phyloP scores from a whole-genome alignment of 2,888 invertebrate species.

The Stenolophus ochropezus region DNA sequence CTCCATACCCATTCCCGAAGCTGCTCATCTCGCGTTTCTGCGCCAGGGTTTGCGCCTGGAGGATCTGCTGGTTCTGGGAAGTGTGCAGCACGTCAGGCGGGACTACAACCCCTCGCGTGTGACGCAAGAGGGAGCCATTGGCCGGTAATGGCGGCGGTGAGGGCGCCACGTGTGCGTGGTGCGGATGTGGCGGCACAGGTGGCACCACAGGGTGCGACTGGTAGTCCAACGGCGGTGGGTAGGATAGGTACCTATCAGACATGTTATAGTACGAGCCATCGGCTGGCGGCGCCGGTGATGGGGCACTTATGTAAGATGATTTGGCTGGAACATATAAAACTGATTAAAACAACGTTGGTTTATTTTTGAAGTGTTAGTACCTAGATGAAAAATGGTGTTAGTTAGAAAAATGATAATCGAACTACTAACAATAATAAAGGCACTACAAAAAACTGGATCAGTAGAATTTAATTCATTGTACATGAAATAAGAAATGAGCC shows the following conservation, averaged over 20 bases:
- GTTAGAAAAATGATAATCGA: too few relatives aligned
- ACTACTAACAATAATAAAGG: too few relatives aligned
- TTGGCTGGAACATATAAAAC: conserved; percentile 73
- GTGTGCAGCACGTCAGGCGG: conserved; percentile 73
- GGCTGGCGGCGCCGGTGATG: conserved; percentile 84
- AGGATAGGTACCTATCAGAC: conserved; percentile 87
- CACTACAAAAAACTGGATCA: too few relatives aligned
- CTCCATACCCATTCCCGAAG: conserved; percentile 73
- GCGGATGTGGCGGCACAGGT: conserved; percentile 74
- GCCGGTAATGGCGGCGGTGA: conserved; percentile 69
- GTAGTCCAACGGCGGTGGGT: conserved; percentile 84
- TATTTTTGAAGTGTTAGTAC: conserved; percentile 3
- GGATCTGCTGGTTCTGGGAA: conserved; percentile 71
- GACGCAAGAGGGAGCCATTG: conserved; percentile 71
- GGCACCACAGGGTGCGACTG: conserved; percentile 73
- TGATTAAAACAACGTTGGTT: conserved; percentile 42
- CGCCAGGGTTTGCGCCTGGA: conserved; percentile 71
- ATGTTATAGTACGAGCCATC: conserved; percentile 89
- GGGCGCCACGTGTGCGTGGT: conserved; percentile 72
- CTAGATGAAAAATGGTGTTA: conserved; percentile 20
- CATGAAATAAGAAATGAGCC: too few relatives aligned
- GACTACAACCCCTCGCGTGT: conserved; percentile 69
- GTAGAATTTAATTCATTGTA: too few relatives aligned
- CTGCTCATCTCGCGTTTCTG: conserved; percentile 72
- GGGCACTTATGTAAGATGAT: conserved; percentile 79